Base-by-base conservation (phyloP, 2,113 vertebrate species). In the Amia ocellicauda region DNA sequence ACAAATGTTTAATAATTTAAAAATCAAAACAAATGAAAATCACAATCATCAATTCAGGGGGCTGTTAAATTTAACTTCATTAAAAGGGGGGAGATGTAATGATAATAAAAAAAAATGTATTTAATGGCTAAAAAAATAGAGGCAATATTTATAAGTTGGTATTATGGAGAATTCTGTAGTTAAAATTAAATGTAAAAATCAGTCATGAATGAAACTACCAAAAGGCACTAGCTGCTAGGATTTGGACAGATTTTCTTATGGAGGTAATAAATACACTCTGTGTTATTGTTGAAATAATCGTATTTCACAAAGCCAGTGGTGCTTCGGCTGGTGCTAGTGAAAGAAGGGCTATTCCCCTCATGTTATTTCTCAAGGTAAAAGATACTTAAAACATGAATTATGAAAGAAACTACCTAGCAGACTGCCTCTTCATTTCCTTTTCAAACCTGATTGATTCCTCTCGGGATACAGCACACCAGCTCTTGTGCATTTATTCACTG, bases 241-340 rank as follows among this genome's bases (percentile, higher is more conserved):
- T 53, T 13, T 23, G 23, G 51, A 53, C 51, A 53, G 51, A 23
- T 53, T 53, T 20, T 20, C 24, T 22, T 23, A 53, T 3, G 17
- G 16, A 53, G 17, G 51, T 23, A 53, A 53, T 53, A 53, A 2
- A 53, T 23, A 53, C 51, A 53, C 51, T 26, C 19, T n/a, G 47
- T 50, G 51, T 53, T 53, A 53, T 53, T 53, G 51, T 53, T 53
- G 24, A 20, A 53, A 53, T 53, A 53, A 53, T 53, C 51, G 51
- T 53, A 53, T 53, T 53, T 53, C 51, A 53, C 4, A 53, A 20
- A 47, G 5, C 51, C 23, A 24, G 23, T 53, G 51, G 51, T 26
- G 24, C 51, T 53, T 53, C 51, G 8, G 20, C 51, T 53, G 20
- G 24, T 19, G 51, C 51, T 26, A 23, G 24, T 16, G 51, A 53